These are phyloP conservation scores for Protobothrops flavoviridis DNA, from an alignment of 2,113 vertebrate genomes.

Conservation along the genomic window DNA sequence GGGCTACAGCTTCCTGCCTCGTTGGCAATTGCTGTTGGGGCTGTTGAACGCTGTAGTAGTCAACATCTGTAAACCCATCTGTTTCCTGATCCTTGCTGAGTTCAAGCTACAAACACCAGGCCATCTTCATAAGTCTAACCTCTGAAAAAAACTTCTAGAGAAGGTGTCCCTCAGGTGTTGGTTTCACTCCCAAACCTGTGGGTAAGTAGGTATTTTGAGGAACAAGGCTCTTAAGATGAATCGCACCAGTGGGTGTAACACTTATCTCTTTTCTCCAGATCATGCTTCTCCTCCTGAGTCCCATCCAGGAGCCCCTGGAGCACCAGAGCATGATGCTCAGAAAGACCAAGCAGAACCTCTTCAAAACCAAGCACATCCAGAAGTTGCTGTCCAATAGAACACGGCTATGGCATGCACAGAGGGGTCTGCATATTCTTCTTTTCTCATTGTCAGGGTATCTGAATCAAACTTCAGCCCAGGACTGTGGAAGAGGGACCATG, in stretches of 20 bases:
- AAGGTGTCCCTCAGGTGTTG: too few species aligned
- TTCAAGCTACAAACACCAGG: background rate
- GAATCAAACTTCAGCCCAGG: background rate
- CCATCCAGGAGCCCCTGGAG: constrained; percentile 60
- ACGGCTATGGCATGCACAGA: background rate
- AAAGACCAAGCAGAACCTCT: background rate
- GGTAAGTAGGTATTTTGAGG: background rate
- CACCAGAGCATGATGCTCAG: background rate
- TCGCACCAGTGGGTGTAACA: rapidly evolving
- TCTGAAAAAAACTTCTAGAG: background rate
- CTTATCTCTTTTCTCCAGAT: background rate
- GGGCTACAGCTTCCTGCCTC: background rate
- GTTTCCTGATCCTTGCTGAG: background rate
- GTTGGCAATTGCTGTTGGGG: background rate
- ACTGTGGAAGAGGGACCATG: background rate
- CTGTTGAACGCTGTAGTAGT: too few species aligned
- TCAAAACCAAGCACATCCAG: background rate
- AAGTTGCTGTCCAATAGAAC: background rate
- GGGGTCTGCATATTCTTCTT: background rate
- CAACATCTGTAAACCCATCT: background rate
- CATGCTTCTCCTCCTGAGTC: constrained; percentile 55
- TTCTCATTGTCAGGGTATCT: background rate
- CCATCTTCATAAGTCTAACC: background rate
- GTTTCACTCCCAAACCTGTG: background rate
- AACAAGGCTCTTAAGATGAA: background rate